A percentile compares a stretch with the other conserved stretches of the same genome.
These are phyloP conservation scores for Poecilia wingei DNA, from an alignment of 2,797 vertebrate genomes.

Conservation along the genomic window DNA sequence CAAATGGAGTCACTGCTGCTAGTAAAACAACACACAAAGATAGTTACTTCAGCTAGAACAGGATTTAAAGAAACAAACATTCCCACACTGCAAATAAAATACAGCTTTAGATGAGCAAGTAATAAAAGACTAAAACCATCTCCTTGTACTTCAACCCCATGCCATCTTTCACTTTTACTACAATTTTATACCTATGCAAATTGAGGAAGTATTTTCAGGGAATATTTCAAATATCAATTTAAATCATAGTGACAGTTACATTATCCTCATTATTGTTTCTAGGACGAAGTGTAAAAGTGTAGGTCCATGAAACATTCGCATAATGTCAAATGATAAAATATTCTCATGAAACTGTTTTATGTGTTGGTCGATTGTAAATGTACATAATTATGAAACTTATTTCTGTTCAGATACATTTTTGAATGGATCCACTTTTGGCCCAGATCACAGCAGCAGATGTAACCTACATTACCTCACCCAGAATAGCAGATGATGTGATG, in stretches of 20 bases:
- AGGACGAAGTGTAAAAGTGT: background rate
- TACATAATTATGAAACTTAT: conserved; percentile 14
- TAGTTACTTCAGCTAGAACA: background rate
- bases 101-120: background rate
- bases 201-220: background rate
- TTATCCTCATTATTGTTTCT: background rate
- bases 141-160: background rate
- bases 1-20: background rate
- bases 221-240: background rate
- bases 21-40: background rate
- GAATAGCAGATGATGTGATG: conserved; percentile 66
- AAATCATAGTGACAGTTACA: background rate
- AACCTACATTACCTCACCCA: conserved; percentile 72
- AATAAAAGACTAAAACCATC: background rate
- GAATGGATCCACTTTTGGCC: conserved; percentile 30
- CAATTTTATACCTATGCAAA: background rate
- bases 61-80: background rate
- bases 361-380: background rate
- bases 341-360: background rate
- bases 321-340: background rate
- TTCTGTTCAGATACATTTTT: conserved; percentile 19
- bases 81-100: background rate
- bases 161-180: background rate
- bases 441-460: conserved; percentile 67
- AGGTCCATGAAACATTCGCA: background rate